Evolutionary conservation across 1,140 invertebrate genomes (phyloP), one percentile per base, ranked within the genome.

Genomic region (Tetragnatha versicolor): DNA sequence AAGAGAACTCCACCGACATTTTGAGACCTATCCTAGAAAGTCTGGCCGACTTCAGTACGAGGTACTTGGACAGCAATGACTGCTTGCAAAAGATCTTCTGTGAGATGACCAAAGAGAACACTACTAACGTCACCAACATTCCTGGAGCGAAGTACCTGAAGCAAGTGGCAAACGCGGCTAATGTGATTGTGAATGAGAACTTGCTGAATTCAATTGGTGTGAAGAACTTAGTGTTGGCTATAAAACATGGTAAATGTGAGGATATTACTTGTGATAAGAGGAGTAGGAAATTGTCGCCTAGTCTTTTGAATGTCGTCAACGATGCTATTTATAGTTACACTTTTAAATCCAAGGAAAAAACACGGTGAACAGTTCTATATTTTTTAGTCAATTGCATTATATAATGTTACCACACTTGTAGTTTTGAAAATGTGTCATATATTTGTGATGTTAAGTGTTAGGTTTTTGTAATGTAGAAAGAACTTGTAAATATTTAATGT

Each of bases 61-160:
- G 70, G 20, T 75, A 75, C 17, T 9, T 75, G 9, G 70, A 63
- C 25, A 63, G 37, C 35, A 22, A 39, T 14, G 70, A 75, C 14
- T 75, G 70, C 17, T 49, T 75, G 2, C 55, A 75, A 14, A 61
- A 49, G 25, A 63, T 75, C 47, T 61, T 75, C 49, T 75, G 70
- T 20, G n/a, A 75, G 17, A 75, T 75, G 70, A 29, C 70, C 2
- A 63, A 25, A 47, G 33, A 75, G 17, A 61, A 61, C 37, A 31
- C 51, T 17, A 47, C 51, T 14, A 33, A n/a, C 31, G 20, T 12
- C 1, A 63, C 25, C n/a, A 53, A 47, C 10, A 49, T 69, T 2
- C 51, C 70, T 1, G 58, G 70, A 0, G 37, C 70, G 2, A 75
- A 61, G 9, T 75, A 75, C 6, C 20, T 75, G 6, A 75, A 49